Evolutionary conservation across 2,888 invertebrate species (phyloP), one percentile per base, ranked within the genome.

Genomic region (Branchellion lobata): DNA sequence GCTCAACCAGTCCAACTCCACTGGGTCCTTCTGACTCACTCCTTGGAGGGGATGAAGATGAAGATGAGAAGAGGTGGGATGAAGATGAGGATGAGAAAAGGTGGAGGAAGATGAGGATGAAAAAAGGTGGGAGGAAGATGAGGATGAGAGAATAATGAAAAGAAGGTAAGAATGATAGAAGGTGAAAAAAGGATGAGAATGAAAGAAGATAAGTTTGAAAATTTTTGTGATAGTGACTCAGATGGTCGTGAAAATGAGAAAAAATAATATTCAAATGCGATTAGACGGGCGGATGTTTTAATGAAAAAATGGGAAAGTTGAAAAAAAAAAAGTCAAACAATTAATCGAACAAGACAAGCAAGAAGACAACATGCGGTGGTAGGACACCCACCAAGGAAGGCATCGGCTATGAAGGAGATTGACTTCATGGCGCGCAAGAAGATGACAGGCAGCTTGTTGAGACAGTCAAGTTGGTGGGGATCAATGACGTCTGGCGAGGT

Each of bases 401-500:
- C 95, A 89, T 97, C 96, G 21, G 96, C 95, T 86, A 96, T 92
- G 40, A 93, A 93, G 0, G 96, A 94, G 81, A 97, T 91, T 57
- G 96, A 96, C 88, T 92, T 93, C 90, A 97, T 94, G 11, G 96
- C 95, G 86, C 93, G 94, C 84, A 93, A 91, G 90, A 97, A 97
- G 86, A 96, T 96, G 82, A 92, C 90, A 0, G 96, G 96, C 83
- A 97, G 84, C 81, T 84, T 84, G 36, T 81, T 81, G 36, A 87
- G 84, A 82, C 87, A 87, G 51, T 85, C 85, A 89, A 96, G 96
- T 85, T 94, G 94, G 86, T 93, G 93, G 0, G 96, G 95, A 87
- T 96, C 96, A 53, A 93, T 90, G 0, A 90, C 85, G 0, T 91
- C 92, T 83, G 92, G 92, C 84, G 92, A 92, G 0, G 91, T 91